Conservation (phyloP, 2,113 vertebrate genomes). For the Deroptyus accipitrinus region DNA sequence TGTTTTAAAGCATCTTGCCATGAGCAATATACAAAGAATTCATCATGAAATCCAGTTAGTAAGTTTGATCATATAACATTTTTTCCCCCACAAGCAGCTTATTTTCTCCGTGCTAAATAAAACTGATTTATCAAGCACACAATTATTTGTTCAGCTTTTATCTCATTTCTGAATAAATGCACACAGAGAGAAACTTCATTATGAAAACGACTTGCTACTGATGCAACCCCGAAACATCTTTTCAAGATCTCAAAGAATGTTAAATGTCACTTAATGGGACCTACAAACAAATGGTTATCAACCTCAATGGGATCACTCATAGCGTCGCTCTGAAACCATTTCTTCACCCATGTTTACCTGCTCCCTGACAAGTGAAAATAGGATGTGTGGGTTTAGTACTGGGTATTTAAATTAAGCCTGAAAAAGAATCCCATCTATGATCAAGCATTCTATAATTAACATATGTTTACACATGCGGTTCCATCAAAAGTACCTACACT, state of each 20-base stretch:
- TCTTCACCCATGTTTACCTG: not conserved
- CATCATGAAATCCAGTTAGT: not conserved
- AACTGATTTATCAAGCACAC: not conserved
- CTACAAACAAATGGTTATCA: not conserved
- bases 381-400: not conserved
- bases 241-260: not conserved
- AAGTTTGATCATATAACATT: not conserved
- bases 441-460: constrained; percentile 7
- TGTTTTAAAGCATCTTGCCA: not conserved
- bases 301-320: not conserved
- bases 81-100: not conserved
- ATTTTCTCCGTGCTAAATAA: constrained; percentile 30
- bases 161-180: not conserved
- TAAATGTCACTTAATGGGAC: rapidly evolving
- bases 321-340: not conserved
- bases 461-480: not conserved
- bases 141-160: not conserved
- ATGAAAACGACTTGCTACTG: not conserved
- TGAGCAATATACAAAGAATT: not conserved
- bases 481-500: not conserved
- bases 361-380: not conserved
- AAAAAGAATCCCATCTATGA: not conserved
- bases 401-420: not conserved
- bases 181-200: not conserved
- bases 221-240: not conserved